phyloP scores from a whole-genome alignment of 2,888 invertebrate genomes.

The Torymus texanus region DNA sequence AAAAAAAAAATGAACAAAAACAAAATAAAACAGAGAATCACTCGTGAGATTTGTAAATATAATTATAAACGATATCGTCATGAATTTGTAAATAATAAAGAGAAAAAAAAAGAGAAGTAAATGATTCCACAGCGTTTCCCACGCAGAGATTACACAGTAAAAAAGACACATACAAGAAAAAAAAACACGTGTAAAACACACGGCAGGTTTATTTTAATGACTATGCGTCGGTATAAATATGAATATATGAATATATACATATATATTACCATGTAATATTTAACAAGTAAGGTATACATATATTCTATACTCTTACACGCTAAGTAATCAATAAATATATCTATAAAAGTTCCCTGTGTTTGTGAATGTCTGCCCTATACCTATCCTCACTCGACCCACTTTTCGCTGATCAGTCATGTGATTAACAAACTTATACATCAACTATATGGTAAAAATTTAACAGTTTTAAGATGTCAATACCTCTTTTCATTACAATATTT shows the following conservation, averaged over 20 bases:
- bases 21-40: conserved; percentile 11
- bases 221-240: conserved; percentile 65
- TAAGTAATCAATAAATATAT: conserved; percentile 76
- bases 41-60: conserved; percentile 57
- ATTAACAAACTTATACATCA: too few relatives aligned
- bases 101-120: conserved; percentile 29
- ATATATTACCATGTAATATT: conserved; percentile 61
- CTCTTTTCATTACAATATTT: too few relatives aligned
- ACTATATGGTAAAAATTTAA: too few relatives aligned
- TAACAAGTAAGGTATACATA: conserved; percentile 70
- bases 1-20: conserved; percentile 35
- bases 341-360: conserved; percentile 74
- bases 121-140: conserved; percentile 54
- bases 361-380: conserved; percentile 69
- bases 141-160: conserved; percentile 59
- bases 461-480: too few relatives aligned
- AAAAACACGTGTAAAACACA: conserved; percentile 59
- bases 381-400: conserved; percentile 57
- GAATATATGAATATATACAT: conserved; percentile 61
- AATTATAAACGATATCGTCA: conserved; percentile 51
- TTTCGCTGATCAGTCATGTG: conserved; percentile 34
- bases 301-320: conserved; percentile 75
- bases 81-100: conserved; percentile 53
- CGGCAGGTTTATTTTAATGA: conserved; percentile 68
- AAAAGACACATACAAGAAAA: conserved; percentile 53